Conservation (phyloP, 2,113 vertebrate genomes). For the Sakesphorus luctuosus region DNA sequence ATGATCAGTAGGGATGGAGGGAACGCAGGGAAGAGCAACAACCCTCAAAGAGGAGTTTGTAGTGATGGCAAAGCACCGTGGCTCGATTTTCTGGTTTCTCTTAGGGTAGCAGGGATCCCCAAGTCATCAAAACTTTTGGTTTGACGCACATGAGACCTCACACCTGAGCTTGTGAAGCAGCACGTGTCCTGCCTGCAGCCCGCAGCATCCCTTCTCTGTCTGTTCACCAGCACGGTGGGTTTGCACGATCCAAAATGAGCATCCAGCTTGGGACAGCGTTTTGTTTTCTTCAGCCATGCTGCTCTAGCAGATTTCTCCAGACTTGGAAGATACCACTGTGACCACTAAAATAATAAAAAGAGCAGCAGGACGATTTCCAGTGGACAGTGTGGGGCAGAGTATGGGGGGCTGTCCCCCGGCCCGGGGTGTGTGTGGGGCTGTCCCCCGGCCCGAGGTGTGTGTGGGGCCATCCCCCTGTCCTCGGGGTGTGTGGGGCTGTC, state of each 20-base stretch:
- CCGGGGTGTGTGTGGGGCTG: too few species aligned
- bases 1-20: too few species aligned
- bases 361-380: background rate
- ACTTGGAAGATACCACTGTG: background rate
- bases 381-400: background rate
- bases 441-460: too few species aligned
- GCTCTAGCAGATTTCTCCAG: background rate
- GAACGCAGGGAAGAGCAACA: accelerated
- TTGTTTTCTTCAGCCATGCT: background rate
- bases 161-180: background rate
- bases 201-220: background rate
- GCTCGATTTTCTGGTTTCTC: background rate
- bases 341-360: background rate
- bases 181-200: accelerated
- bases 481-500: too few species aligned
- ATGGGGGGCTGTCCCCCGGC: too few species aligned
- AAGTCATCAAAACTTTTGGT: accelerated
- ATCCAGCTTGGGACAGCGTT: background rate
- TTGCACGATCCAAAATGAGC: accelerated
- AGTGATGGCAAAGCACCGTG: accelerated
- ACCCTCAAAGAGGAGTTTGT: background rate
- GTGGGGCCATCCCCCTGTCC: too few species aligned
- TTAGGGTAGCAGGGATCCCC: background rate
- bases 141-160: accelerated
- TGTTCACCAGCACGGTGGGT: accelerated